A percentile compares a stretch with the other conserved stretches of the same genome.
phyloP scores from a whole-genome alignment of 2,113 vertebrate genomes.

The Holacanthus passer region DNA sequence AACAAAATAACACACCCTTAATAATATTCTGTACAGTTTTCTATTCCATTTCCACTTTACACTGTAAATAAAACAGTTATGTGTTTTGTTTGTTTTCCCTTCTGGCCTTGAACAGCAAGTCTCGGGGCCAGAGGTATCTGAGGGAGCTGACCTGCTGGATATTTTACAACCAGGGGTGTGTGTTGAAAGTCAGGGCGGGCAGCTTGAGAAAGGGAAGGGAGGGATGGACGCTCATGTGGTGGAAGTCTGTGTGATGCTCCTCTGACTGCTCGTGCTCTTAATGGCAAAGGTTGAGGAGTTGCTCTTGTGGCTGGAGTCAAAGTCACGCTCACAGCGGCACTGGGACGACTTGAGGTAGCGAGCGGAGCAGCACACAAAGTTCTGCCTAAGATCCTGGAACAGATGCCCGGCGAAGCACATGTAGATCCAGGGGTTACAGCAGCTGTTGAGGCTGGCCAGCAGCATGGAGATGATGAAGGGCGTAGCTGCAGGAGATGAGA shows the following conservation, averaged over 20 bases:
- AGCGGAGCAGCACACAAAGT: slow-evolving; percentile 89
- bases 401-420: slow-evolving; percentile 97
- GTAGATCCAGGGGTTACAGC: slow-evolving; percentile 99
- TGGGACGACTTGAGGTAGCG: slow-evolving; percentile 84
- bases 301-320: slow-evolving; percentile 90
- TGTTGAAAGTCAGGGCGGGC: slow-evolving; percentile 16
- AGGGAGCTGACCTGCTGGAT: slow-evolving; percentile 26
- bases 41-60: slow-evolving; percentile 15
- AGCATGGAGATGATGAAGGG: slow-evolving; percentile 97
- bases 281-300: slow-evolving; percentile 92
- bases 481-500: slow-evolving; percentile 82
- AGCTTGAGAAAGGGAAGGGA: neutral
- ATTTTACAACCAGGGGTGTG: slow-evolving; percentile 2
- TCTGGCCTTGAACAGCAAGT: neutral
- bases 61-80: slow-evolving; percentile 4
- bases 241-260: slow-evolving; percentile 87
- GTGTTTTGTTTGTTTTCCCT: slow-evolving; percentile 1
- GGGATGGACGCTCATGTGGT: slow-evolving; percentile 66
- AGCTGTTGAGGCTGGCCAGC: slow-evolving; percentile 98
- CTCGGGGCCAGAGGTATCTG: slow-evolving; percentile 19
- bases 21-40: slow-evolving; percentile 24
- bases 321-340: slow-evolving; percentile 86
- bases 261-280: slow-evolving; percentile 91
- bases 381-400: slow-evolving; percentile 92
- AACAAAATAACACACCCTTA: neutral